A percentile compares a stretch with the other conserved stretches of the same genome.
Conservation (phyloP, 2,797 vertebrate species). For the Takifugu ocellatus region DNA sequence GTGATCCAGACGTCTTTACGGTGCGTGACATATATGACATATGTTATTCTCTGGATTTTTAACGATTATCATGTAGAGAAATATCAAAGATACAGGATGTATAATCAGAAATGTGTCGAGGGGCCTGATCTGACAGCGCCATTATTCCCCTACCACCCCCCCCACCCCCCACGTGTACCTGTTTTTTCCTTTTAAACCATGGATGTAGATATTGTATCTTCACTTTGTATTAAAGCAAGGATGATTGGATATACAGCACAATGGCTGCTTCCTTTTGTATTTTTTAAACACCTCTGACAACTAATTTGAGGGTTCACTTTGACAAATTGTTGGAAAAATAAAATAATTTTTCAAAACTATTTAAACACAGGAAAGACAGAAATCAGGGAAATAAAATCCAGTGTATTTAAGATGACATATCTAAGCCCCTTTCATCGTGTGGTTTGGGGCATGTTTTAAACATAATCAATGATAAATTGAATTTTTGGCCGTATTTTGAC, state of each 20-base stretch:
- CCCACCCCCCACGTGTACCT: conserved; percentile 76
- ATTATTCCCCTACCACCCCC: conserved; percentile 7
- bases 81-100: conserved; percentile 58
- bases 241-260: conserved; percentile 81
- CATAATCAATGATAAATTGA: no score
- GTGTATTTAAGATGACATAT: no score
- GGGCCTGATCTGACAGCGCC: conserved; percentile 69
- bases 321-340: no score
- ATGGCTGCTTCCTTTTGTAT: conserved; percentile 27
- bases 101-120: conserved; percentile 62
- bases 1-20: conserved; percentile 71
- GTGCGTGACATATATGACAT: conserved; percentile 73
- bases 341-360: no score
- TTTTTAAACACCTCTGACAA: conserved; percentile 5
- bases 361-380: no score
- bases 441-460: no score
- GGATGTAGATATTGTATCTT: conserved; percentile 96
- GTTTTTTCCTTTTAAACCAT: conserved; percentile 87
- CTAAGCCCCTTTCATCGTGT: no score
- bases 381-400: no score
- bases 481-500: no score
- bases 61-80: conserved; percentile 68
- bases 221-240: conserved; percentile 99
- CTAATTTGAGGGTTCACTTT: no score
- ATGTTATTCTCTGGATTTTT: conserved; percentile 74